Evolutionary conservation across 2,113 vertebrate species (phyloP).

Genomic region (Seriola aureovittata): DNA sequence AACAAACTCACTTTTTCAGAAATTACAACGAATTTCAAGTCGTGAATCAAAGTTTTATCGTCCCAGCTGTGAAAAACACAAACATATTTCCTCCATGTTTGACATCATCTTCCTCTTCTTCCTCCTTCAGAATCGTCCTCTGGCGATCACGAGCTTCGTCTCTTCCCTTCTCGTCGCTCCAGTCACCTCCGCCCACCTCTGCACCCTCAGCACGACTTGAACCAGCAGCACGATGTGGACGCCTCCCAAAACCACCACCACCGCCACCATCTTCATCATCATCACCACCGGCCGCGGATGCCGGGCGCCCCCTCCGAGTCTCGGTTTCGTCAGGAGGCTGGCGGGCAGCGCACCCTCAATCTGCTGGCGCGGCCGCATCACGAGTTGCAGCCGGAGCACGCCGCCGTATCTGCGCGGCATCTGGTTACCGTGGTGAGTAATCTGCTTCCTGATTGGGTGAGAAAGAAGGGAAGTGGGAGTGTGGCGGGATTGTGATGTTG

Average conservation of each 20-base stretch:
- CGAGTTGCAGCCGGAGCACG: conserved; percentile 38
- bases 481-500: no score
- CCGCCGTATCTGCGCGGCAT: conserved; percentile 47
- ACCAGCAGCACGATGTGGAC: neutral
- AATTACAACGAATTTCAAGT: no score
- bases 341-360: conserved; percentile 14
- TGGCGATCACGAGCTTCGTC: conserved; percentile 31
- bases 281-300: neutral
- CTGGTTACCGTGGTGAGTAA: conserved; percentile 77
- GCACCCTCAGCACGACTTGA: neutral
- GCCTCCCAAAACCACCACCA: neutral
- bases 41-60: no score
- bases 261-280: neutral
- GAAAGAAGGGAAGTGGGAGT: neutral
- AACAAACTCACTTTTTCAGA: no score
- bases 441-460: neutral
- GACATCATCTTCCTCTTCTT: neutral
- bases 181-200: conserved; percentile 23
- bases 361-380: conserved; percentile 39
- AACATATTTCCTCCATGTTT: neutral
- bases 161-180: conserved; percentile 40
- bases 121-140: conserved; percentile 59
- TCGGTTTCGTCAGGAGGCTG: conserved; percentile 18
- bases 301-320: conserved; percentile 1
- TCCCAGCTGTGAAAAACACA: no score